Evolutionary conservation across 2,888 invertebrate species (phyloP).

Genomic region (Apocheima hispidaria): DNA sequence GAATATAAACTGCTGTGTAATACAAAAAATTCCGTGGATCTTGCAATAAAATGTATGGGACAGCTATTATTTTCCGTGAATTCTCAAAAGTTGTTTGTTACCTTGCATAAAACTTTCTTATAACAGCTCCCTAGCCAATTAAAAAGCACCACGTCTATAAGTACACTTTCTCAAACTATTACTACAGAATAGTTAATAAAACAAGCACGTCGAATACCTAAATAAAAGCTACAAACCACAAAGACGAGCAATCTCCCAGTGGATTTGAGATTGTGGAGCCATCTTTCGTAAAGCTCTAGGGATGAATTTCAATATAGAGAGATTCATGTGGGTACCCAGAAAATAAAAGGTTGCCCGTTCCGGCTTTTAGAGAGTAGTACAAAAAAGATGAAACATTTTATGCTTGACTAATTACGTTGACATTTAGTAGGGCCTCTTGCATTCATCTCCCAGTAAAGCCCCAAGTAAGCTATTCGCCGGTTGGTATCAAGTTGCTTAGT

Average conservation of each 20-base stretch:
- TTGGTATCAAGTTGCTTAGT: too few relatives aligned
- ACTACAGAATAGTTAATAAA: constrained; percentile 19
- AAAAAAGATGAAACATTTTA: background rate
- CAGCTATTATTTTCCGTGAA: too few relatives aligned
- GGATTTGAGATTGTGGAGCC: constrained; percentile 29
- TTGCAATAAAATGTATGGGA: too few relatives aligned
- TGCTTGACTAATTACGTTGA: background rate
- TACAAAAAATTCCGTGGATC: too few relatives aligned
- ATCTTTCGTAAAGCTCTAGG: constrained; percentile 26
- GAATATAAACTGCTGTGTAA: too few relatives aligned
- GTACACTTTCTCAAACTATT: constrained; percentile 2
- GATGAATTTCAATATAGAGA: constrained; percentile 32
- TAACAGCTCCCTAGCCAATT: too few relatives aligned
- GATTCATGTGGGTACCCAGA: constrained; percentile 8
- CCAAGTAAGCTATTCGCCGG: too few relatives aligned
- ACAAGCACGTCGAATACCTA: constrained; percentile 27
- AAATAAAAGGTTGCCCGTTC: constrained; percentile 2
- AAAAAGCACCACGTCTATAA: too few relatives aligned
- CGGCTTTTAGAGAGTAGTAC: background rate
- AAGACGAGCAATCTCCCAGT: constrained; percentile 24
- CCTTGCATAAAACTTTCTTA: too few relatives aligned
- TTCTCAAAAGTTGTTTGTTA: too few relatives aligned
- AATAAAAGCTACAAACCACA: constrained; percentile 30
- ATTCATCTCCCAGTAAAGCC: too few relatives aligned
- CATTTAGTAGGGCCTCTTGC: too few relatives aligned